Conservation (phyloP, 2,113 vertebrate species). For the Colistium nudipinnis region DNA sequence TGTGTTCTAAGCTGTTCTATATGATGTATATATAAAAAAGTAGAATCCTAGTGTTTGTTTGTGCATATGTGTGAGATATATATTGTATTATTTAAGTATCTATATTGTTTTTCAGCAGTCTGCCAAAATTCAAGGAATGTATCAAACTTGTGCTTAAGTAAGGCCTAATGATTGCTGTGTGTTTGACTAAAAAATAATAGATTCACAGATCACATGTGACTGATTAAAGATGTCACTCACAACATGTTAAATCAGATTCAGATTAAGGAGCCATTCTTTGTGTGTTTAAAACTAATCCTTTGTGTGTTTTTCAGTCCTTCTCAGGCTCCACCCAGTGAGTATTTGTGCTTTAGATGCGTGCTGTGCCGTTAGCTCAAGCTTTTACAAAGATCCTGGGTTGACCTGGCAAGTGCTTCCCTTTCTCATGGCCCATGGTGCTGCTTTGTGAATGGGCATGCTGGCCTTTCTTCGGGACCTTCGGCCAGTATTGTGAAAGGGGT, state of each 20-base stretch:
- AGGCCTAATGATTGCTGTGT: constrained; percentile 1
- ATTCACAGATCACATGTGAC: constrained; percentile 6
- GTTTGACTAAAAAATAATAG: constrained; percentile 8
- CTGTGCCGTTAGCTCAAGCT: constrained; percentile 56
- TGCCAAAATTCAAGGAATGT: not conserved
- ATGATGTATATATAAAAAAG: too few relatives aligned
- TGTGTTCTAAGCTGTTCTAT: too few relatives aligned
- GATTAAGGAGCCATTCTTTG: constrained; percentile 52
- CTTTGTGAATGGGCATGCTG: constrained; percentile 61
- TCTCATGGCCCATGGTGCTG: constrained; percentile 61
- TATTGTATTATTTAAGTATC: too few relatives aligned
- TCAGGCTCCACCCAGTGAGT: constrained; percentile 25
- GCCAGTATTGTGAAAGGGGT: constrained; percentile 61
- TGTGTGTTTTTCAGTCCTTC: constrained; percentile 56
- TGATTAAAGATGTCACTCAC: constrained; percentile 23
- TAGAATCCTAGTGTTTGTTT: too few relatives aligned
- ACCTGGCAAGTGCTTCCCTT: constrained; percentile 55
- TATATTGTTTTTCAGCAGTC: not conserved
- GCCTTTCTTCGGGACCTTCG: constrained; percentile 54
- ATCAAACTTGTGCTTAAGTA: not conserved
- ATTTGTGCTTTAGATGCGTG: constrained; percentile 53
- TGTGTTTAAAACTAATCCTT: constrained; percentile 39
- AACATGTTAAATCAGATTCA: constrained; percentile 30
- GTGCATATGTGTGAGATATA: too few relatives aligned
- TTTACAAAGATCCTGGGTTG: constrained; percentile 66